Evolutionary conservation across 1,140 invertebrate species (phyloP), one percentile per base, ranked within the genome.

Genomic region (Drosophila gunungcola): DNA sequence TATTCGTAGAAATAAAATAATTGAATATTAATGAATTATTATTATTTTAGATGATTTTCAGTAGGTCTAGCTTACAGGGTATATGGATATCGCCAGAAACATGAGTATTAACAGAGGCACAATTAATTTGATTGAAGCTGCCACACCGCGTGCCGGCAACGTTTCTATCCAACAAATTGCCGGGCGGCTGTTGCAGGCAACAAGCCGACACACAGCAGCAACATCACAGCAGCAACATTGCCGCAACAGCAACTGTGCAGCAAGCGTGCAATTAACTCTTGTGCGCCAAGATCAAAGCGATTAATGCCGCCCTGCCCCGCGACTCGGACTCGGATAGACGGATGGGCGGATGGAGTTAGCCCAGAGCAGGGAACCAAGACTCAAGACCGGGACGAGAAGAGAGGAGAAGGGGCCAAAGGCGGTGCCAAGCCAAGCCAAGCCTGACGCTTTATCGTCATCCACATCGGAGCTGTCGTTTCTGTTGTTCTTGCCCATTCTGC

Each of bases 251-350:
- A 62, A 88, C 79, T 88, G 75, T 91, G 78, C 78, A 88, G 90
- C 90, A 90, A 90, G 86, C 89, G 79, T 91, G 90, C 89, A 91
- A 91, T 91, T 91, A 91, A 91, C 89, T 91, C 63, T 86, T 78
- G 77, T 80, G 80, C 81, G 89, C 89, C 79, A 91, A 91, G 90
- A 91, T 91, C 90, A 91, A 91, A 91, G 85, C 90, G 89, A 91
- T 91, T 91, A 91, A 89, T 84, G 77, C 84, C 90, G 89, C 67
- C 38, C 65, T 60, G 60, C 61, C 51, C 38, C 51, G 32, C 72
- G 52, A 61, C 74, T 49, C 42, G n/a, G 36, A 25, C 53, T 12
- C 25, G 21, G 21, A 41, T 29, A 1, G 39, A 32, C 25, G 11
- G 10, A 11, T 38, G 36, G 36, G 11, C 43, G 12, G 7, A 3